A percentile compares a stretch with the other conserved stretches of the same genome.
phyloP scores from a whole-genome alignment of 2,113 vertebrate species.

The Morone saxatilis region DNA sequence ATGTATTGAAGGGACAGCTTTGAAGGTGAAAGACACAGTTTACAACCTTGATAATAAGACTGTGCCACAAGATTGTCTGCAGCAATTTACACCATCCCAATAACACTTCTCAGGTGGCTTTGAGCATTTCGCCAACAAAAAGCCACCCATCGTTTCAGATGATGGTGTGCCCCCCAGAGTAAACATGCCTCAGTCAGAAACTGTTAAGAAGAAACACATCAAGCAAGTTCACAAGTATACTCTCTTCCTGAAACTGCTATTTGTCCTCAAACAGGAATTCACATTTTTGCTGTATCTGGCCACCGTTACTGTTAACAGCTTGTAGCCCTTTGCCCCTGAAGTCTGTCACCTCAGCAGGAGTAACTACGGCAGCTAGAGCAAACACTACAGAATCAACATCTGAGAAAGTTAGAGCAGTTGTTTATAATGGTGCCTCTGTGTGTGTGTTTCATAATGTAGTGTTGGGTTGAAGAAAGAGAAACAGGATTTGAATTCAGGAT shows the following conservation, averaged over 20 bases:
- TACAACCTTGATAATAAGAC: neutral
- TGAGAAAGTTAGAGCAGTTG: constrained; percentile 25
- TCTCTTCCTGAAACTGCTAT: constrained; percentile 15
- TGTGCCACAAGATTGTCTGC: neutral
- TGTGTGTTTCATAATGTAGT: neutral
- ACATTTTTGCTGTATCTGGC: constrained; percentile 35
- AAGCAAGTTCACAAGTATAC: constrained; percentile 26
- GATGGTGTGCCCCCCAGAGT: neutral
- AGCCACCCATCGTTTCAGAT: neutral
- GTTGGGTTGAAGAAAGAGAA: neutral
- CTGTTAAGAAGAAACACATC: neutral
- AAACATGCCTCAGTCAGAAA: neutral
- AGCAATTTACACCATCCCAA: neutral
- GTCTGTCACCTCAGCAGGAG: constrained; percentile 51
- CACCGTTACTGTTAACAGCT: constrained; percentile 30
- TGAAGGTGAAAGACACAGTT: neutral
- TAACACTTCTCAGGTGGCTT: constrained; percentile 9
- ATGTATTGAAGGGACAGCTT: neutral
- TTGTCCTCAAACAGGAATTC: constrained; percentile 55
- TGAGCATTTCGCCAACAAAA: constrained; percentile 1
- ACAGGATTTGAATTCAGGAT: constrained; percentile 49
- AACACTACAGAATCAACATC: constrained; percentile 66
- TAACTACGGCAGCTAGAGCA: constrained; percentile 38
- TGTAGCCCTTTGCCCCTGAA: constrained; percentile 11
- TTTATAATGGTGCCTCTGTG: constrained; percentile 15